Base-by-base conservation (phyloP, 1,140 invertebrate genomes). In the Bombus difficillimus region DNA sequence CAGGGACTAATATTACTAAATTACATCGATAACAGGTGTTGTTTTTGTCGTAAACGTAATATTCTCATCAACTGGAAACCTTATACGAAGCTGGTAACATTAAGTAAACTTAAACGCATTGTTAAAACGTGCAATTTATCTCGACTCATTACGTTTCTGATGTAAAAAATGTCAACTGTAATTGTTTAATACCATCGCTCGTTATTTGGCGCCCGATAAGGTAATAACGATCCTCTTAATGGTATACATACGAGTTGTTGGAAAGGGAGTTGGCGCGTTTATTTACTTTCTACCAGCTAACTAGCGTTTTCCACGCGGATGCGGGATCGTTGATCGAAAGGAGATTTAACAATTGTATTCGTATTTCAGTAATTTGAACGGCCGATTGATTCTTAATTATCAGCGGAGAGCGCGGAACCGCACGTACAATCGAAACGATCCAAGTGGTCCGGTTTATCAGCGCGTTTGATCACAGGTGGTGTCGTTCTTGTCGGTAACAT, bases 401-500 rank as follows among this genome's bases (percentile, higher is more conserved):
- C 9, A 22, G 59, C 8, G 13, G 53, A 13, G 28, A 25, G 15
- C 1, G 22, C 0, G 12, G 12, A 1, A 4, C 28, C 34, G 41
- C 13, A 15, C 13, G 32, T 8, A 18, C 34, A 77, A 78, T 13
- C 12, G 34, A 22, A 22, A 15, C 37, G 74, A 69, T 69, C 10
- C 41, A 8, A 15, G 12, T 4, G 62, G 18, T 32, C 39, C 28
- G 22, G 28, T 4, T 79, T 85, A 80, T 85, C 83, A 4, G 0
- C 3, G 0, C 15, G 39, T 13, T 32, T 5, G 76, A 85, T 85
- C 83, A 47, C 83, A 85, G 68, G 68, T 84, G 82, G 82, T 59
- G 53, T 59, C 32, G 81, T 80, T 73, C n/a, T 86, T 59, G 76
- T 34, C 64, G 37, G 71, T 41, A 62, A 71, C 71, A 77, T 85